Evolutionary conservation across 1,140 invertebrate species (phyloP).

Genomic region (Danaus plexippus): DNA sequence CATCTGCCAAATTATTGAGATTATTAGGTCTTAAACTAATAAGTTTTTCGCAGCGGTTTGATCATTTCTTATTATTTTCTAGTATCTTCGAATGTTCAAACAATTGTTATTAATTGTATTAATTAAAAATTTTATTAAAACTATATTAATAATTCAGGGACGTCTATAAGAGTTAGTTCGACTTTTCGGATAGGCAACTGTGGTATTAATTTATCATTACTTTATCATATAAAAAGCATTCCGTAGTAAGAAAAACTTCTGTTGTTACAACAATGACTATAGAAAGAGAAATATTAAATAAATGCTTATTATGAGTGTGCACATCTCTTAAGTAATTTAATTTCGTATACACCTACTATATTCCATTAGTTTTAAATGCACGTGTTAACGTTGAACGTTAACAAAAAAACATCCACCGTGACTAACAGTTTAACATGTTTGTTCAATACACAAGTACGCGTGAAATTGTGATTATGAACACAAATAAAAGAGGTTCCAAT

Average conservation of each 20-base stretch:
- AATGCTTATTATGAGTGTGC: constrained; percentile 1
- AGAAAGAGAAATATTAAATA: no score
- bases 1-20: no score
- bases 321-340: constrained; percentile 26
- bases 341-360: constrained; percentile 34
- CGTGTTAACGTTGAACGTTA: constrained; percentile 37
- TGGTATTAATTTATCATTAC: constrained; percentile 58
- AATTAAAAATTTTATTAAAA: no score
- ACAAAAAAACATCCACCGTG: constrained; percentile 53
- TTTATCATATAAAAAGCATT: constrained; percentile 52
- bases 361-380: constrained; percentile 32
- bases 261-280: constrained; percentile 25
- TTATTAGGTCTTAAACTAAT: no score
- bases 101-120: no score
- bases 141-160: constrained; percentile 65
- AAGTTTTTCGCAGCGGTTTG: no score
- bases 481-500: constrained; percentile 47
- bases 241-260: constrained; percentile 38
- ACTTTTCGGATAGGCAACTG: constrained; percentile 20
- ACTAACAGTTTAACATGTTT: constrained; percentile 60
- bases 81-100: no score
- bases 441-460: constrained; percentile 51
- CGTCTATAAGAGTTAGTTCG: constrained; percentile 63
- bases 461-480: constrained; percentile 65
- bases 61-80: no score